Percentiles rank a stretch among this genome's conserved stretches.
Conservation (phyloP, 2,797 vertebrate species). For the Chloroceryle inda region DNA sequence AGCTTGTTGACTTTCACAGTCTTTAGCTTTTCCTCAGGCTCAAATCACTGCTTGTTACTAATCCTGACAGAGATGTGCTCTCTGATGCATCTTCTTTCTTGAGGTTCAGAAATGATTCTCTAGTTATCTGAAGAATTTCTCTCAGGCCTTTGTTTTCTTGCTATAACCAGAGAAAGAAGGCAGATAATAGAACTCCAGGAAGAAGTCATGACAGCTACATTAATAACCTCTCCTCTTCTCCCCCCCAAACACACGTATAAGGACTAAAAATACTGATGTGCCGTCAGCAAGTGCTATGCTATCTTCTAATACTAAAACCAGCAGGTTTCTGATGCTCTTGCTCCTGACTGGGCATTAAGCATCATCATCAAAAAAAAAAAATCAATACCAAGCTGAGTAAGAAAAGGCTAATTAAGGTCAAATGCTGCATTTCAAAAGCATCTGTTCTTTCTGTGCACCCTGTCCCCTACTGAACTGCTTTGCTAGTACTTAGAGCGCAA, state of each 20-base stretch:
- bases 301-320: neutral
- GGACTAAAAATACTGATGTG: neutral
- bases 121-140: slow-evolving; percentile 96
- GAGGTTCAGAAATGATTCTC: slow-evolving; percentile 93
- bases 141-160: slow-evolving; percentile 94
- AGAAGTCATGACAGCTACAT: neutral
- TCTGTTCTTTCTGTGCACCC: neutral
- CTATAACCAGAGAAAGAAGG: slow-evolving; percentile 77
- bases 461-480: neutral
- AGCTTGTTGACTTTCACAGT: slow-evolving; percentile 2
- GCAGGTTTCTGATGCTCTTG: neutral
- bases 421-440: neutral
- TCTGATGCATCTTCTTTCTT: slow-evolving; percentile 90
- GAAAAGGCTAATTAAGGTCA: neutral
- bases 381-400: neutral
- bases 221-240: neutral
- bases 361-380: no score
- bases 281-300: neutral
- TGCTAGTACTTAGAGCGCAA: neutral
- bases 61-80: slow-evolving; percentile 88
- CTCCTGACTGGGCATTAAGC: neutral
- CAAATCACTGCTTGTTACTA: slow-evolving; percentile 89
- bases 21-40: slow-evolving; percentile 92
- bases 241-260: neutral
- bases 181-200: neutral